A percentile compares a stretch with the other conserved stretches of the same genome.
phyloP scores from a whole-genome alignment of 2,113 vertebrate genomes.

The Tylochromis polylepis region DNA sequence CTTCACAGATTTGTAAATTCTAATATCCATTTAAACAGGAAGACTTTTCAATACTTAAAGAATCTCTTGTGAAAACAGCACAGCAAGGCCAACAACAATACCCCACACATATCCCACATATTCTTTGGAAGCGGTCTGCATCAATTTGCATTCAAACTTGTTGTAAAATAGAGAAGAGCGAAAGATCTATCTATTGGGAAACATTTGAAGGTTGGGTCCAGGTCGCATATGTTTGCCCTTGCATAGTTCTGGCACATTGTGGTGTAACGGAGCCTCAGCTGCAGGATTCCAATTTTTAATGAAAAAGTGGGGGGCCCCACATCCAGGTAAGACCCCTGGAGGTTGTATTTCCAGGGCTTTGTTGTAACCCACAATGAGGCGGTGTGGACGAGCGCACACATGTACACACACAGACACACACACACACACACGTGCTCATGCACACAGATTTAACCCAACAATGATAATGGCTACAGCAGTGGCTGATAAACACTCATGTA shows the following conservation, averaged over 20 bases:
- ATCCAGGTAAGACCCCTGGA: constrained; percentile 70
- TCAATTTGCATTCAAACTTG: constrained; percentile 70
- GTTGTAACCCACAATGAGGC: constrained; percentile 63
- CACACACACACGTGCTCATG: not conserved
- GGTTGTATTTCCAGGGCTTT: constrained; percentile 64
- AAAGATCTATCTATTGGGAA: constrained; percentile 57
- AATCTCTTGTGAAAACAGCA: constrained; percentile 34
- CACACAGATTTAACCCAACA: constrained; percentile 15
- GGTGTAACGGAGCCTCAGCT: constrained; percentile 75
- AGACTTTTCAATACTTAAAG: constrained; percentile 47
- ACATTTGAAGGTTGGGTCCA: constrained; percentile 59
- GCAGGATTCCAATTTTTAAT: constrained; percentile 62
- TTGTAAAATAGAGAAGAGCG: constrained; percentile 45
- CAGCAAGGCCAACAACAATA: constrained; percentile 42
- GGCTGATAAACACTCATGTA: constrained; percentile 5
- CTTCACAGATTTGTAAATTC: not conserved
- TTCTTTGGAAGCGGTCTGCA: constrained; percentile 35
- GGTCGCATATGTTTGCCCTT: constrained; percentile 77
- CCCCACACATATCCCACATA: constrained; percentile 15
- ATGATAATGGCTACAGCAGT: not conserved
- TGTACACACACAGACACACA: not conserved
- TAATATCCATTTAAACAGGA: not conserved
- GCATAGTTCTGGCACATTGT: constrained; percentile 61
- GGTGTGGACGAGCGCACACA: not conserved
- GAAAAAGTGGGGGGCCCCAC: constrained; percentile 58